Percentiles rank a stretch among this genome's conserved stretches.
Evolutionary conservation across 2,888 invertebrate genomes (phyloP).

Genomic region (Lepetodrilus schrolli): DNA sequence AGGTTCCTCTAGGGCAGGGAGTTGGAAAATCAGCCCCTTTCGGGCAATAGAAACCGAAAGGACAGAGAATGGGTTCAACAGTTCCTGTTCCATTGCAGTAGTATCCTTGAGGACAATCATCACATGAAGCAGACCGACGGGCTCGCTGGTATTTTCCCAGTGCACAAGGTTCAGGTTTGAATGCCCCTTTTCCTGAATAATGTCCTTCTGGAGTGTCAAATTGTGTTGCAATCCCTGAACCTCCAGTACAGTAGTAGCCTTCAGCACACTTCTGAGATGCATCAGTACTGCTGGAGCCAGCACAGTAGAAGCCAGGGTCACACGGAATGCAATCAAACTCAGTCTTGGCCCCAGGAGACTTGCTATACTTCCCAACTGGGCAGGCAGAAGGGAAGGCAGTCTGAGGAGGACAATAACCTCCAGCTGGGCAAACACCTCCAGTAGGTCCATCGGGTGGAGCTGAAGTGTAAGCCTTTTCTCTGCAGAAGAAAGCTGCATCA

Average conservation of each 20-base stretch:
- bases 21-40: slow-evolving; percentile 64
- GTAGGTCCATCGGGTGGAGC: slow-evolving; percentile 73
- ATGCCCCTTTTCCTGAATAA: slow-evolving; percentile 68
- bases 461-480: slow-evolving; percentile 72
- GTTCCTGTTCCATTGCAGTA: slow-evolving; percentile 70
- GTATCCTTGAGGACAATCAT: slow-evolving; percentile 70
- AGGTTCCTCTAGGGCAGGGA: slow-evolving; percentile 70
- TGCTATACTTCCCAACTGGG: slow-evolving; percentile 69
- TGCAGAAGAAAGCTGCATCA: slow-evolving; percentile 70
- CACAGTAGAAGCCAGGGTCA: slow-evolving; percentile 72
- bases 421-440: slow-evolving; percentile 72
- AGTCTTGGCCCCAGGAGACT: slow-evolving; percentile 69
- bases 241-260: slow-evolving; percentile 73
- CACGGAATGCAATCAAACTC: slow-evolving; percentile 71
- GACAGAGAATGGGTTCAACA: slow-evolving; percentile 63
- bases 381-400: slow-evolving; percentile 67
- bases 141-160: slow-evolving; percentile 68
- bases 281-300: slow-evolving; percentile 67
- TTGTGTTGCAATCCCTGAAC: slow-evolving; percentile 68
- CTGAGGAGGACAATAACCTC: slow-evolving; percentile 71
- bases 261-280: slow-evolving; percentile 67
- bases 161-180: slow-evolving; percentile 71
- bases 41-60: slow-evolving; percentile 70
- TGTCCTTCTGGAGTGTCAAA: slow-evolving; percentile 65
- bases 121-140: slow-evolving; percentile 54